Conservation (phyloP, 2,113 vertebrate species). For the Paraplagusia blochii region DNA sequence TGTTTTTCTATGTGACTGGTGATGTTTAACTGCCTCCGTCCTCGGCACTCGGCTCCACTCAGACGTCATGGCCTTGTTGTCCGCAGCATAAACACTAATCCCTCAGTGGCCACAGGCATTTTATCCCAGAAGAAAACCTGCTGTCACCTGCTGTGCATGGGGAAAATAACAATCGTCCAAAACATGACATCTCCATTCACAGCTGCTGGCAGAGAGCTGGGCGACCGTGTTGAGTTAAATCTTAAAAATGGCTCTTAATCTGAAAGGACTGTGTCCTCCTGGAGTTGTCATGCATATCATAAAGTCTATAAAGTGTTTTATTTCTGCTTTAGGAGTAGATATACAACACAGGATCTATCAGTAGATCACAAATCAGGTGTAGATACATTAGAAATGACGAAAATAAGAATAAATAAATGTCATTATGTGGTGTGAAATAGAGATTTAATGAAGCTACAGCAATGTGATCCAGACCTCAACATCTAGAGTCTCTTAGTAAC, state of each 20-base stretch:
- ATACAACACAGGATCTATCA: no score
- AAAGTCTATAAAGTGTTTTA: no score
- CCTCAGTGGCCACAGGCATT: slow-evolving; percentile 46
- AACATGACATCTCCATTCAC: slow-evolving; percentile 55
- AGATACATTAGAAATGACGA: no score
- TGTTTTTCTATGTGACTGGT: background rate
- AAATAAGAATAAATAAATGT: no score
- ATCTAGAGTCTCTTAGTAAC: no score
- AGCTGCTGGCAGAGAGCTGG: slow-evolving; percentile 30
- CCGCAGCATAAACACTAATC: slow-evolving; percentile 68
- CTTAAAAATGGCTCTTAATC: slow-evolving; percentile 1
- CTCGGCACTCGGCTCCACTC: slow-evolving; percentile 45
- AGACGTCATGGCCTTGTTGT: slow-evolving; percentile 53
- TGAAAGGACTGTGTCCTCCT: background rate
- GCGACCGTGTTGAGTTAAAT: slow-evolving; percentile 12
- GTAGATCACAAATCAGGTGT: no score
- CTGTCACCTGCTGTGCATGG: slow-evolving; percentile 62
- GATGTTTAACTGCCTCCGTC: slow-evolving; percentile 26
- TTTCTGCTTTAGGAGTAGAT: no score
- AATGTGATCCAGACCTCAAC: no score
- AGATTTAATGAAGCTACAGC: no score
- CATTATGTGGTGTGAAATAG: no score
- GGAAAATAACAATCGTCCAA: slow-evolving; percentile 67
- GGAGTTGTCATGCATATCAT: no score
- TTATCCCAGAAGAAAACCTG: slow-evolving; percentile 64